phyloP scores from a whole-genome alignment of 2,113 vertebrate genomes.

The Mesembrinibis cayennensis region DNA sequence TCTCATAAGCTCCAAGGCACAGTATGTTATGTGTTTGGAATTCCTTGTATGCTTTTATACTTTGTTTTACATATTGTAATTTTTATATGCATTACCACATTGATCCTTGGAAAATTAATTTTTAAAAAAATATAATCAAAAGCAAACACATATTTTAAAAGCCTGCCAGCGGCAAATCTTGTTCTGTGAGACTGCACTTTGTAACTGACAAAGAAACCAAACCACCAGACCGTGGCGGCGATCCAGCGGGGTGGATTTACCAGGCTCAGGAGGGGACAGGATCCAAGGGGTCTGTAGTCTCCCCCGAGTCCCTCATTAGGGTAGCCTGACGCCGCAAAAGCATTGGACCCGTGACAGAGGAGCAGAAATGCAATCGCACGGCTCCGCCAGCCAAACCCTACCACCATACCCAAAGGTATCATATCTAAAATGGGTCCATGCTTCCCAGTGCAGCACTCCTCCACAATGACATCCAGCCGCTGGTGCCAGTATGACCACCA shows the following conservation, averaged over 20 bases:
- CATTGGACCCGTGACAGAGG: background rate
- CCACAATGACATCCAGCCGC: rapidly evolving
- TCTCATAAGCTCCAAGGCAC: conserved; percentile 64
- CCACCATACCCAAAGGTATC: background rate
- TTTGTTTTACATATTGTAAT: conserved; percentile 69
- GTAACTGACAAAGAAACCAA: conserved; percentile 53
- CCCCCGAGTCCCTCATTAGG: background rate
- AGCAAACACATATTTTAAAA: conserved; percentile 60
- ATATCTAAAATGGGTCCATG: background rate
- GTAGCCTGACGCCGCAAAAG: background rate
- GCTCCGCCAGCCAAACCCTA: background rate
- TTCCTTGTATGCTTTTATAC: conserved; percentile 66
- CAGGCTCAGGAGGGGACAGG: background rate
- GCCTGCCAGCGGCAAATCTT: conserved; percentile 55
- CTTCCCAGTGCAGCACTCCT: background rate
- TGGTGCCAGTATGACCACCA: background rate
- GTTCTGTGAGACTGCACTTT: conserved; percentile 56
- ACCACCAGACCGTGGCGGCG: background rate
- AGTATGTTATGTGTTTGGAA: conserved; percentile 69
- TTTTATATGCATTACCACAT: conserved; percentile 62
- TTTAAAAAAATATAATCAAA: conserved; percentile 51
- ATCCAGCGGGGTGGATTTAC: background rate
- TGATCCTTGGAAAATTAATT: conserved; percentile 69
- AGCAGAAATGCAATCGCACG: background rate
- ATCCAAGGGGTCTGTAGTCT: background rate